phyloP scores from a whole-genome alignment of 2,888 invertebrate genomes.

The Hemistola chrysoprasaria region DNA sequence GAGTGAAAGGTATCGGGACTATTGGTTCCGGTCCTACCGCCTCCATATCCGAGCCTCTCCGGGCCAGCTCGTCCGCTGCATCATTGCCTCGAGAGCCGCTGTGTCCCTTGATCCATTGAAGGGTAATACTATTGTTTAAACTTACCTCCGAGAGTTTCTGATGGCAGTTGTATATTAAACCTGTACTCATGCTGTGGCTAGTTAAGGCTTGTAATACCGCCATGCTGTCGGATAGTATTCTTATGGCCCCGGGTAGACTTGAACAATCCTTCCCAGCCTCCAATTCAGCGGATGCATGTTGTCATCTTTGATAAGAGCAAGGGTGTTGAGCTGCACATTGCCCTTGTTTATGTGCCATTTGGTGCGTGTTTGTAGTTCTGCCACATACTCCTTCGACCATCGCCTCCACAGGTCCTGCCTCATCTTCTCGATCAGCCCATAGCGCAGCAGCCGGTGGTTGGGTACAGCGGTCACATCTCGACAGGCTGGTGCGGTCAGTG shows the following conservation, averaged over 20 bases:
- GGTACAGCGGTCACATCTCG: conserved; percentile 3
- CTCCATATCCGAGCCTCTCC: too few relatives aligned
- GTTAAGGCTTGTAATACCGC: too few relatives aligned
- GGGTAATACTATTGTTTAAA: too few relatives aligned
- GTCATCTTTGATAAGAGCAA: conserved; percentile 30
- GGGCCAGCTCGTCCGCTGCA: too few relatives aligned
- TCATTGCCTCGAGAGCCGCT: too few relatives aligned
- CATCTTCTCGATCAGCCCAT: conserved; percentile 16
- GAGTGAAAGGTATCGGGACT: too few relatives aligned
- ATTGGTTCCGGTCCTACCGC: too few relatives aligned
- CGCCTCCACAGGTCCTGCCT: conserved; percentile 20
- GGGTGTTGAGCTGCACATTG: conserved; percentile 6
- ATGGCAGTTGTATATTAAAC: too few relatives aligned
- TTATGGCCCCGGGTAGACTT: conserved; percentile 20
- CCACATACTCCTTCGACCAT: conserved; percentile 29
- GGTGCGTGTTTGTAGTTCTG: conserved; percentile 25
- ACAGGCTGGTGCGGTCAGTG: conserved; percentile 8
- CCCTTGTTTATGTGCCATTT: conserved; percentile 23
- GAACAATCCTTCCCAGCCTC: conserved; percentile 25
- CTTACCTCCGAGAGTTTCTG: too few relatives aligned
- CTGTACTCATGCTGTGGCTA: too few relatives aligned
- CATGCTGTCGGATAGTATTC: too few relatives aligned
- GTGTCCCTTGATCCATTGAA: too few relatives aligned
- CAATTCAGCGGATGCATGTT: conserved; percentile 26
- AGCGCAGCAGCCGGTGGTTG: conserved; percentile 7